Evolutionary conservation across 2,888 invertebrate species (phyloP), one percentile per base, ranked within the genome.

Genomic region (Ferrisia virgata): DNA sequence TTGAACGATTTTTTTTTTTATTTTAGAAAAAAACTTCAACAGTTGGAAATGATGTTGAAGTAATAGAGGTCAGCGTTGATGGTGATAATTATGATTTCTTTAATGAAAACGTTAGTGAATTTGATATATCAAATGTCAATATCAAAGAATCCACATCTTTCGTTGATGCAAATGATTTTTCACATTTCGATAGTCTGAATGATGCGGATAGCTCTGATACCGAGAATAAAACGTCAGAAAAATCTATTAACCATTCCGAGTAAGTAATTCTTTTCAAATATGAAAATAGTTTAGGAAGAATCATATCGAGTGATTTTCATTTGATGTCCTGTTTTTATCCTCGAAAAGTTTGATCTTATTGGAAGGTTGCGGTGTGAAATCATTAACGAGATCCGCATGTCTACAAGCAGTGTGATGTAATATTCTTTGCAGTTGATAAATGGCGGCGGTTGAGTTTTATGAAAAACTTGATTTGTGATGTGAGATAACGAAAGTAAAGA

Each of bases 61-160:
- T 76, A 2, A 76, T 76, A 9, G 72, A 76, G 18, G 72, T 76
- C 36, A 76, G 33, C 72, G 72, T 76, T 36, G 72, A 76, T 76
- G 18, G 18, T n/a, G 72, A 76, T 15, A 76, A n/a, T 36, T 76
- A 18, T 5, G 72, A 76, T 36, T 76, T 76, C 9, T 36, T 36
- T 6, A 36, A 76, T 18, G 72, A 76, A 36, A 76, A 36, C 22
- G 8, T 36, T 6, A 18, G 3, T 2, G 33, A n/a, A 0, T 76
- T 76, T 36, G 72, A 76, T 76, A 76, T 76, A 13, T 76, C 72
- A 0, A 76, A 76, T 9, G 18, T 76, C 9, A 76, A 76, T 8
- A 76, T 76, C 72, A 33, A 76, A 36, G 72, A 76, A 76, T 28
- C 72, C 18, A 2, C 31, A 15, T 18, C 72, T 1, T 36, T 76